These are phyloP conservation scores for Drosophila rhopaloa DNA, from an alignment of 1,140 invertebrate species.

Conservation along the genomic window DNA sequence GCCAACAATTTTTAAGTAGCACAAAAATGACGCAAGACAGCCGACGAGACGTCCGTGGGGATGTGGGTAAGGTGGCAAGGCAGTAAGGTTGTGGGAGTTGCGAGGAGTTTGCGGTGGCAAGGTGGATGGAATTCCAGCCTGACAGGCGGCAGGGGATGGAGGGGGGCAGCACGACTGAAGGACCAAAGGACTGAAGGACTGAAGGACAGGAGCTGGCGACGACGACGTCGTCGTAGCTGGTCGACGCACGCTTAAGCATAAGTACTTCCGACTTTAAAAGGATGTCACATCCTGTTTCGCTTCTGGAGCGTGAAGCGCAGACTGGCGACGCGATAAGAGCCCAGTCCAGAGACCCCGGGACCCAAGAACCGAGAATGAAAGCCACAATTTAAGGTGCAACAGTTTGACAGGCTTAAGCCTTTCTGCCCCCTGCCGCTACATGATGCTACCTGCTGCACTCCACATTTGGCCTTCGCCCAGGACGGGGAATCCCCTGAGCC, in stretches of 20 bases:
- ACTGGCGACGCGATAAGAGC: constrained; percentile 74
- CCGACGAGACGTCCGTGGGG: constrained; percentile 7
- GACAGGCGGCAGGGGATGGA: constrained; percentile 30
- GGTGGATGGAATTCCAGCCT: constrained; percentile 21
- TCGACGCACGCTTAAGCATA: constrained; percentile 83
- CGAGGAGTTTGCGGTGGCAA: not conserved
- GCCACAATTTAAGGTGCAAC: constrained; percentile 65
- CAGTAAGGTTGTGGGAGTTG: not conserved
- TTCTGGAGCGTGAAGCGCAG: constrained; percentile 80
- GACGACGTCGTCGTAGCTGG: constrained; percentile 33
- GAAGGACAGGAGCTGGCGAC: constrained; percentile 10
- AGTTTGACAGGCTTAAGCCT: constrained; percentile 53
- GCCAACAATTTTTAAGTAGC: constrained; percentile 80
- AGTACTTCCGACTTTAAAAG: constrained; percentile 84
- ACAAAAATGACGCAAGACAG: constrained; percentile 64
- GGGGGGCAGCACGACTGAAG: not conserved
- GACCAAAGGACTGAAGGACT: not conserved
- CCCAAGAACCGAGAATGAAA: constrained; percentile 4
- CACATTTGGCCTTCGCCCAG: not conserved
- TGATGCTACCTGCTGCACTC: not conserved
- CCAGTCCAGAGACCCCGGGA: constrained; percentile 16
- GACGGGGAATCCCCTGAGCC: not conserved
- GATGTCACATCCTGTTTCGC: constrained; percentile 83
- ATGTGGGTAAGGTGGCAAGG: not conserved
- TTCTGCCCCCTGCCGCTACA: not conserved